Base-by-base conservation (phyloP, 30 jellyfish, hydroid and myxozoan species). In the Aurelia sp. region DNA sequence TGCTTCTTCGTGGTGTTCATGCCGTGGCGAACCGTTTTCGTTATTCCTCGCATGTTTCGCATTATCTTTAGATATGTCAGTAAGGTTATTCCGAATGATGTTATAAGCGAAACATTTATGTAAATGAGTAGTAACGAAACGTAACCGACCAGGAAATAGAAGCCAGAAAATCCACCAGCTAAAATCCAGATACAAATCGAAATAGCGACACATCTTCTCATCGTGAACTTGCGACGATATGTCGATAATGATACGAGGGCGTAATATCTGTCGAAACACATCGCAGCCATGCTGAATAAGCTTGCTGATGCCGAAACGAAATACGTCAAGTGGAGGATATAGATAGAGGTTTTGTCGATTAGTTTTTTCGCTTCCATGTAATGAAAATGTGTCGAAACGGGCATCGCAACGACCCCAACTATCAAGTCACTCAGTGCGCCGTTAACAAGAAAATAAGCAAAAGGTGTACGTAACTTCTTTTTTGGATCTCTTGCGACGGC, bases 231-330 rank as follows among this genome's bases (percentile, higher is more conserved):
- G 4, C 93, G 96, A 30, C 97, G 67, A 40, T 80, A 62, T 57
- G 80, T 62, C 17, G 87, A 16, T 7, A 94, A 81, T 81, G 91
- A 77, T 19, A 64, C 82, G 64, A 94, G 81, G 9, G 97, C 91
- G 65, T 58, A 17, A 50, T 84, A 86, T 6, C 99, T 90, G 73
- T 94, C 99, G 48, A 94, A 66, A 61, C 96, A 86, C 83, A 94
- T 88, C 9, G 97, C 97, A 11, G 86, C 86, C 75, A 94, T 76
- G 74, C 93, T 94, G 27, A 89, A 84, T 50, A 88, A 31, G 68
- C 99, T 94, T 5, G 99, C 99, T 13, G 96, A 74, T 13, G 97
- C 89, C 35, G 99, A 88, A 10, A 86, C 86, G 74, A 94, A 94
- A 69, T 94, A 81, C 19, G 91, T 67, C 77, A 94, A 23, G 35